Evolutionary conservation across 2,888 invertebrate species (phyloP).

Genomic region (Dermolepida albohirtum): DNA sequence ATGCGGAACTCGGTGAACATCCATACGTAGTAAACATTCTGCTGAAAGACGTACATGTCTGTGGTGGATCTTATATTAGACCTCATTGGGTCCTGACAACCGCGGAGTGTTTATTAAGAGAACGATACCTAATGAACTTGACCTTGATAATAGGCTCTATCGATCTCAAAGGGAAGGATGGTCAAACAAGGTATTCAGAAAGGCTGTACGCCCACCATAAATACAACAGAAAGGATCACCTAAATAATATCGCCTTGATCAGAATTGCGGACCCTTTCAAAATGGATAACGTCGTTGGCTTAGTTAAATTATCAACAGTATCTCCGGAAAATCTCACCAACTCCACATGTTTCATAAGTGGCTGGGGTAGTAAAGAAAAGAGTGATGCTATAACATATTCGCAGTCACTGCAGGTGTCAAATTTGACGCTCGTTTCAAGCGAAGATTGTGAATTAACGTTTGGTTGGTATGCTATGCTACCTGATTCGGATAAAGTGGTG

Average conservation of each 20-base stretch:
- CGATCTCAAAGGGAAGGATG: background rate
- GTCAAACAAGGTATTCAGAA: background rate
- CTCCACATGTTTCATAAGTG: background rate
- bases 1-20: background rate
- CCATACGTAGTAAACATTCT: conserved; percentile 13
- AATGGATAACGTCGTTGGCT: background rate
- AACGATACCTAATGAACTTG: background rate
- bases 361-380: conserved; percentile 1
- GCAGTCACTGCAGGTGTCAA: conserved; percentile 1
- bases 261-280: background rate
- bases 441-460: background rate
- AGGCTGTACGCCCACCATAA: background rate
- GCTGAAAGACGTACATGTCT: background rate
- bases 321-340: background rate
- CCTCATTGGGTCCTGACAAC: conserved; percentile 2
- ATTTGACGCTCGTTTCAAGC: background rate
- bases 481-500: background rate
- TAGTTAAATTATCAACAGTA: background rate
- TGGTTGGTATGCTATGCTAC: background rate
- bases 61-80: background rate
- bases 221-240: background rate
- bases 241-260: background rate
- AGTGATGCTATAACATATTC: background rate
- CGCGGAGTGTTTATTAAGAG: background rate
- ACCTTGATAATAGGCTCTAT: background rate